Conservation (phyloP, 2,113 vertebrate genomes). For the Stegastes partitus region DNA sequence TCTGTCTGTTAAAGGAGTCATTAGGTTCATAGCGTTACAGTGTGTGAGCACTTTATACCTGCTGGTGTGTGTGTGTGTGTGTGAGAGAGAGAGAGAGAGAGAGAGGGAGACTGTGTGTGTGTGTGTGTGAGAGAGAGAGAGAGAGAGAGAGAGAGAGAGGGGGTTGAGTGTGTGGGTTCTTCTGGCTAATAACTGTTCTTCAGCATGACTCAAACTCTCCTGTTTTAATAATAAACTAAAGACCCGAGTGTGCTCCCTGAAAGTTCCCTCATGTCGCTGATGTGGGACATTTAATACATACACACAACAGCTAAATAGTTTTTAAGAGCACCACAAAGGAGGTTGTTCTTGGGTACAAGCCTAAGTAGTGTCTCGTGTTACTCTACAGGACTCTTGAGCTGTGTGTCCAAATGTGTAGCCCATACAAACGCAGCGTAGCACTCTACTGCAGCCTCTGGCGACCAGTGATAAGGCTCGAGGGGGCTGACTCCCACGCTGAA, state of each 20-base stretch:
- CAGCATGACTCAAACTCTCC: slow-evolving; percentile 10
- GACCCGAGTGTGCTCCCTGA: neutral
- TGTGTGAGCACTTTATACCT: neutral
- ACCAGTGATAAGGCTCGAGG: slow-evolving; percentile 67
- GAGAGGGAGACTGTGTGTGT: too few species aligned
- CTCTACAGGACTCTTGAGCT: slow-evolving; percentile 39
- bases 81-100: neutral
- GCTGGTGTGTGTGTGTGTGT: slow-evolving; percentile 9
- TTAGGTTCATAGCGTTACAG: slow-evolving; percentile 31
- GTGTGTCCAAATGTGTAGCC: slow-evolving; percentile 65
- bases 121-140: neutral
- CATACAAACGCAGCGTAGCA: slow-evolving; percentile 50
- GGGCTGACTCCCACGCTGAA: slow-evolving; percentile 48
- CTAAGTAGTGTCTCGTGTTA: slow-evolving; percentile 19
- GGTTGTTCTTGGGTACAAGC: slow-evolving; percentile 21
- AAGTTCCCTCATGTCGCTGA: neutral
- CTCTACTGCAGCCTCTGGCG: slow-evolving; percentile 72
- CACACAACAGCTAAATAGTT: slow-evolving; percentile 1
- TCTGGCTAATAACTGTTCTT: neutral
- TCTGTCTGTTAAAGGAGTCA: neutral
- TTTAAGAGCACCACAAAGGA: slow-evolving; percentile 32
- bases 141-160: neutral
- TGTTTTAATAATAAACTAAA: slow-evolving; percentile 10
- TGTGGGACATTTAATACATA: neutral
- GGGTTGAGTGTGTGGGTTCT: neutral